phyloP scores from a whole-genome alignment of 2,113 vertebrate species.

The Trochalopteron elliotii region DNA sequence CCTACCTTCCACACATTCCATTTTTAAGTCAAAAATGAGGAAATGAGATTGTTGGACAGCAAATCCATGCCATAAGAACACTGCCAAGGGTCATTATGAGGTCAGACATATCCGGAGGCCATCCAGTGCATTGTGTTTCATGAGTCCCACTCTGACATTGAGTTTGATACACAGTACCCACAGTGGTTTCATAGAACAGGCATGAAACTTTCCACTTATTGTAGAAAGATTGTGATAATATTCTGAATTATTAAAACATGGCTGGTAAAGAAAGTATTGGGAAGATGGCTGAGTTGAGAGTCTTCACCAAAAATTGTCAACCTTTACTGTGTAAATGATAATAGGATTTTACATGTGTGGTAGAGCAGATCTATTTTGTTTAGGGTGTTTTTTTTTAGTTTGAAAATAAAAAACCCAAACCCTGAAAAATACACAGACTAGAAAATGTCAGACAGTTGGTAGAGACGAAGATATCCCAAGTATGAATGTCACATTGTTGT shows the following conservation, averaged over 20 bases:
- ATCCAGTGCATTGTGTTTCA: not conserved
- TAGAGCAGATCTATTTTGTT: not conserved
- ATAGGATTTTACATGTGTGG: not conserved
- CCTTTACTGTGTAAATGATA: not conserved
- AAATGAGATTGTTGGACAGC: not conserved
- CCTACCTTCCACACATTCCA: not conserved
- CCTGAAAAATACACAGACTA: not conserved
- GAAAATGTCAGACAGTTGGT: not conserved
- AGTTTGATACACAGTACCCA: not conserved
- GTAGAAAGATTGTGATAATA: not conserved
- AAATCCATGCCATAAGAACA: not conserved
- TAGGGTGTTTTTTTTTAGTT: not conserved
- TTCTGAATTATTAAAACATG: not conserved
- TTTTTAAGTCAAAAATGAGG: not conserved
- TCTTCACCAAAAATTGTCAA: not conserved
- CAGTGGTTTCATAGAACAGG: not conserved
- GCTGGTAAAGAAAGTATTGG: not conserved
- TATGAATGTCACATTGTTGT: not conserved
- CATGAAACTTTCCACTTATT: not conserved
- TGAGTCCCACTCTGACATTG: not conserved
- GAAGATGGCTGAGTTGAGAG: not conserved
- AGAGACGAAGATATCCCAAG: not conserved
- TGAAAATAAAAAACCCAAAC: not conserved
- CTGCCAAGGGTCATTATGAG: not conserved
- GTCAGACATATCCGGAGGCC: slow-evolving; percentile 13